phyloP scores from a whole-genome alignment of 1,140 invertebrate species.

The Scaptomyza montana region DNA sequence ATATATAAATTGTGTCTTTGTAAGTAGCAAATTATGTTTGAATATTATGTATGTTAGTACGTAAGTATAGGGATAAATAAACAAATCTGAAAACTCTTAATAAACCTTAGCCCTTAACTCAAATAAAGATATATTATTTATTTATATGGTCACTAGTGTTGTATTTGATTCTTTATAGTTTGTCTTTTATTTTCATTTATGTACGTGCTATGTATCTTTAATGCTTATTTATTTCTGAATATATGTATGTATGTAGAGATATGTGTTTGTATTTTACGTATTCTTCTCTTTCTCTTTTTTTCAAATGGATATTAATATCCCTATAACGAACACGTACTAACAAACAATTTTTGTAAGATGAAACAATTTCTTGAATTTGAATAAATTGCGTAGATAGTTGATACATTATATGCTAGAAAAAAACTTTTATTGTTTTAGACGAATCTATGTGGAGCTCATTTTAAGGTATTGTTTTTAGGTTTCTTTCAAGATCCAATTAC shows the following conservation, averaged over 20 bases:
- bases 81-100: conserved; percentile 6
- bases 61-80: conserved; percentile 25
- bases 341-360: not conserved
- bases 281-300: not conserved
- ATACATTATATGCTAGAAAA: not conserved
- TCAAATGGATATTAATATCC: not conserved
- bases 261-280: not conserved
- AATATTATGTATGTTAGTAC: conserved; percentile 22
- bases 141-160: not conserved
- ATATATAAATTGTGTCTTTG: conserved; percentile 4
- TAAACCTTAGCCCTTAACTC: too few species aligned
- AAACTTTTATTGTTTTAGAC: too few species aligned
- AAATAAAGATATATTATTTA: conserved; percentile 20
- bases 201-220: not conserved
- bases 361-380: not conserved
- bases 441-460: not conserved
- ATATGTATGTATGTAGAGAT: not conserved
- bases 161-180: not conserved
- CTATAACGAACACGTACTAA: conserved; percentile 2
- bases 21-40: conserved; percentile 27
- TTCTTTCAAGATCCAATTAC: not conserved
- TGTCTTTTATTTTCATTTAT: conserved; percentile 34
- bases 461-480: not conserved
- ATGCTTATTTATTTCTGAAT: not conserved
- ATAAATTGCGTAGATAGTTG: not conserved